phyloP scores from a whole-genome alignment of 2,888 invertebrate species.

The Acheta domesticus region DNA sequence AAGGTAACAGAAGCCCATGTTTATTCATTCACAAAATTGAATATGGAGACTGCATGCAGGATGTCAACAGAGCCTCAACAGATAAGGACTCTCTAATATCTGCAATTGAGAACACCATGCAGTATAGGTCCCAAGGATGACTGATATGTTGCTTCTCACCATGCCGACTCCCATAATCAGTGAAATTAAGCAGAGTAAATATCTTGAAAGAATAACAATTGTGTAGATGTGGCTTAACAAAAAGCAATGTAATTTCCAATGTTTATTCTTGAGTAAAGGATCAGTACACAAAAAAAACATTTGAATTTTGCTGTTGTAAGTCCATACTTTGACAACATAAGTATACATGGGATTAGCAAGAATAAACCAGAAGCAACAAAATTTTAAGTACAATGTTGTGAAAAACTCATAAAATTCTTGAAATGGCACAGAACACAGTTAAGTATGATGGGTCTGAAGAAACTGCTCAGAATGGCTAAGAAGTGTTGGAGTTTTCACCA shows the following conservation, averaged over 20 bases:
- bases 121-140: constrained; percentile 10
- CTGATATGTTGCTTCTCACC: neutral
- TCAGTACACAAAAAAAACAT: neutral
- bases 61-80: constrained; percentile 11
- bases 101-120: constrained; percentile 1
- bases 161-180: neutral
- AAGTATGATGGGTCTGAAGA: neutral
- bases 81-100: neutral
- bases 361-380: neutral
- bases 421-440: too few species aligned
- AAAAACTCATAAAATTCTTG: too few species aligned
- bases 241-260: too few species aligned
- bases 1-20: constrained; percentile 3
- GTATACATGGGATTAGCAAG: neutral
- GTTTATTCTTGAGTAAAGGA: constrained; percentile 3
- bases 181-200: constrained; percentile 18
- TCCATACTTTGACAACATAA: neutral
- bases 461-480: neutral
- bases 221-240: neutral
- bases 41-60: constrained; percentile 11
- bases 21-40: neutral
- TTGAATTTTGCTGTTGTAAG: neutral
- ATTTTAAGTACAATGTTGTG: too few species aligned
- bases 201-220: neutral
- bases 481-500: neutral